These are phyloP conservation scores for Drosophila arizonae DNA, from an alignment of 1,140 invertebrate species.

Conservation along the genomic window DNA sequence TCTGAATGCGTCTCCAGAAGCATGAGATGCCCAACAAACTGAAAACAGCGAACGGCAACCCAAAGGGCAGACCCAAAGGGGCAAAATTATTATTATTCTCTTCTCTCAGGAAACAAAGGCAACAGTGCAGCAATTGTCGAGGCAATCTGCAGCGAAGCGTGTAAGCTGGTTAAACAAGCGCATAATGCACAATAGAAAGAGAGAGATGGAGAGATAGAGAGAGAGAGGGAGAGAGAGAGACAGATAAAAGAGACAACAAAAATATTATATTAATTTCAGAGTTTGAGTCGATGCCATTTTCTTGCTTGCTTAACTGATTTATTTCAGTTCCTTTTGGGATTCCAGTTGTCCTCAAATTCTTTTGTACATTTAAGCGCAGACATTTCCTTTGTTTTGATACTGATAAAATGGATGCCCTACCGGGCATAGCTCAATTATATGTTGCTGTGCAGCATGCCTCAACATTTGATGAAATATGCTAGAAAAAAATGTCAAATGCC, in stretches of 20 bases:
- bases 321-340: constrained; percentile 1
- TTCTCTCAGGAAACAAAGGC: constrained; percentile 46
- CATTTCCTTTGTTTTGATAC: too few species aligned
- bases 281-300: background rate
- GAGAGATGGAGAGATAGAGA: background rate
- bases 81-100: constrained; percentile 41
- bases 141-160: constrained; percentile 62
- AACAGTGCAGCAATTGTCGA: constrained; percentile 63
- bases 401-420: too few species aligned
- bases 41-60: background rate
- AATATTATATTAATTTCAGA: constrained; percentile 11
- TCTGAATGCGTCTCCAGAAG: constrained; percentile 16
- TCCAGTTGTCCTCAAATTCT: background rate
- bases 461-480: constrained; percentile 70
- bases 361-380: constrained; percentile 12
- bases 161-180: constrained; percentile 74
- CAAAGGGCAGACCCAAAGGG: too few species aligned
- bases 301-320: too few species aligned
- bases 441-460: constrained; percentile 52
- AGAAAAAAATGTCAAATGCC: constrained; percentile 61
- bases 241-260: constrained; percentile 21
- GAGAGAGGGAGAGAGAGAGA: constrained; percentile 44
- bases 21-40: background rate
- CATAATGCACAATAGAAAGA: constrained; percentile 44
- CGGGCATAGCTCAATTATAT: constrained; percentile 69